Evolutionary conservation across 2,113 vertebrate species (phyloP).

Genomic region (Anguilla japonica): DNA sequence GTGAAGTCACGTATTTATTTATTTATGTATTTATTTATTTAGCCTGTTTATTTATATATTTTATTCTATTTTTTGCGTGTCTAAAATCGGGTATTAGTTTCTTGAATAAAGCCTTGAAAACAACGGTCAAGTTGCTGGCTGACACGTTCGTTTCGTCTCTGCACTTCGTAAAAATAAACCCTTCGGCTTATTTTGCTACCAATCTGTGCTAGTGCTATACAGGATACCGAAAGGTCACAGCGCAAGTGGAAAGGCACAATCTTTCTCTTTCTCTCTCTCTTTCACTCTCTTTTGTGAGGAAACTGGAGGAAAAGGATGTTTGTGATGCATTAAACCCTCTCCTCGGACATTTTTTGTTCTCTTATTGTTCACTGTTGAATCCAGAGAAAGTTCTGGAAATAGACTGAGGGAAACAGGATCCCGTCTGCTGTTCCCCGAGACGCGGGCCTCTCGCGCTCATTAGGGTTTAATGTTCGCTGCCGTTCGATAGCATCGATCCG

Average conservation of each 20-base stretch:
- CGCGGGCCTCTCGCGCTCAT: not conserved
- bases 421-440: not conserved
- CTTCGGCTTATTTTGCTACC: not conserved
- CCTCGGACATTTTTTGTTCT: not conserved
- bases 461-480: not conserved
- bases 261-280: not conserved
- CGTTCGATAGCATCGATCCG: not conserved
- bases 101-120: too few relatives aligned
- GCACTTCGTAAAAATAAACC: not conserved
- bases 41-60: too few relatives aligned
- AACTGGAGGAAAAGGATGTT: conserved; percentile 25
- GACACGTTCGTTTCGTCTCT: not conserved
- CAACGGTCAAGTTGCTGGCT: not conserved
- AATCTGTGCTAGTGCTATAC: not conserved
- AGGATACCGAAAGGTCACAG: conserved; percentile 1
- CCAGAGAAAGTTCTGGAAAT: not conserved
- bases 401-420: not conserved
- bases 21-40: too few relatives aligned
- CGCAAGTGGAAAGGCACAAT: not conserved
- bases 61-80: too few relatives aligned
- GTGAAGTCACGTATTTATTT: too few relatives aligned
- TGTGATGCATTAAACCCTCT: not conserved
- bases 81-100: too few relatives aligned
- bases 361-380: conserved; percentile 5
- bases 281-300: not conserved